Conservation (phyloP, 2,797 vertebrate species). For the Malurus leucopterus region DNA sequence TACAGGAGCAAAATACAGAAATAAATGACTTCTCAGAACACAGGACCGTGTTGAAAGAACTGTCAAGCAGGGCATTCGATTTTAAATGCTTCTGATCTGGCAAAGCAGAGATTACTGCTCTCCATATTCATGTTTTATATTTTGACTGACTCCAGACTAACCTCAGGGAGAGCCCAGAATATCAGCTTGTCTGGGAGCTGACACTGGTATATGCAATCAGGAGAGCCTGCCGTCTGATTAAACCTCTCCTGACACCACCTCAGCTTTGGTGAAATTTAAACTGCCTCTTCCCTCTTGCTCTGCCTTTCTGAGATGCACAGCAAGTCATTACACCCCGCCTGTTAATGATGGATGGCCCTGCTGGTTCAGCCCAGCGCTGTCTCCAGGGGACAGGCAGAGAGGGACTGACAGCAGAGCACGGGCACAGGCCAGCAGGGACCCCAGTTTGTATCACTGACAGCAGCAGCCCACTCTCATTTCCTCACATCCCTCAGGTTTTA, state of each 20-base stretch:
- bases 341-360: not conserved
- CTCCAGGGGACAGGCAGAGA: not conserved
- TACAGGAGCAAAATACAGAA: not conserved
- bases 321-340: not conserved
- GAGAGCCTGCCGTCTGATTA: not conserved
- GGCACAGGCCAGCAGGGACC: not conserved
- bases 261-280: not conserved
- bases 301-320: not conserved
- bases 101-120: conserved; percentile 3
- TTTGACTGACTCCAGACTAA: conserved; percentile 13
- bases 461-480: not conserved
- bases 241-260: not conserved
- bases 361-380: not conserved
- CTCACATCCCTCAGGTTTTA: not conserved
- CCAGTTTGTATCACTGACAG: accelerated
- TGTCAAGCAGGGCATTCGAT: not conserved
- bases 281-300: not conserved
- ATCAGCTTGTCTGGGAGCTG: not conserved
- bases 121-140: not conserved
- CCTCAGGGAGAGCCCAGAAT: not conserved
- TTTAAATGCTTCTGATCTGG: not conserved
- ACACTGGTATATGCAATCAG: not conserved
- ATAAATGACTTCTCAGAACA: not conserved
- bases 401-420: not conserved
- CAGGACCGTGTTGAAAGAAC: not conserved